Percentiles rank a stretch among this genome's conserved stretches.
Conservation (phyloP, 1,140 invertebrate species). For the Batillaria attramentaria region DNA sequence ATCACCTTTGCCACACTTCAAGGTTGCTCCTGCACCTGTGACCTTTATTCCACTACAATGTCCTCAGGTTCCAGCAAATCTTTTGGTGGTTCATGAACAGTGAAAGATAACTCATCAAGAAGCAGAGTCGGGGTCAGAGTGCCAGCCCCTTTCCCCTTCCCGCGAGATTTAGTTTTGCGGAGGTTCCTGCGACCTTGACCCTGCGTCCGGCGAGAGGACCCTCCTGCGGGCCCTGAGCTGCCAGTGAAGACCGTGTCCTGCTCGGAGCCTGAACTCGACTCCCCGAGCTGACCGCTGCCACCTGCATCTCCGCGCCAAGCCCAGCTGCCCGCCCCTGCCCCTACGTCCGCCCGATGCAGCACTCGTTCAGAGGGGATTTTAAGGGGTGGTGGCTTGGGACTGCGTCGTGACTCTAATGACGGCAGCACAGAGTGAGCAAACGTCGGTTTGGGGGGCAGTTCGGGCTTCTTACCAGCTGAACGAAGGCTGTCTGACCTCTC, state of each 20-base stretch:
- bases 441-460: constrained; percentile 46
- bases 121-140: constrained; percentile 51
- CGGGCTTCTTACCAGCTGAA: constrained; percentile 33
- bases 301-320: constrained; percentile 28
- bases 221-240: constrained; percentile 61
- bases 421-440: constrained; percentile 36
- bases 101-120: constrained; percentile 30
- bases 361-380: constrained; percentile 35
- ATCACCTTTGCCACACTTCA: neutral
- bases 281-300: constrained; percentile 35
- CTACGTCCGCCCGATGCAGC: constrained; percentile 36
- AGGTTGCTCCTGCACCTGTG: neutral
- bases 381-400: constrained; percentile 35
- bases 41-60: constrained; percentile 7
- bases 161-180: constrained; percentile 67
- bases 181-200: constrained; percentile 56
- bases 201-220: constrained; percentile 33
- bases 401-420: constrained; percentile 35
- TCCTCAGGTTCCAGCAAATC: neutral
- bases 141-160: constrained; percentile 65
- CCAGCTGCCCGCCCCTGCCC: neutral
- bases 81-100: neutral
- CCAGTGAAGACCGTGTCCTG: constrained; percentile 56
- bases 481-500: constrained; percentile 27
- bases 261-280: constrained; percentile 67